phyloP scores from a whole-genome alignment of 2,113 vertebrate genomes.

The Nannospalax galili region DNA sequence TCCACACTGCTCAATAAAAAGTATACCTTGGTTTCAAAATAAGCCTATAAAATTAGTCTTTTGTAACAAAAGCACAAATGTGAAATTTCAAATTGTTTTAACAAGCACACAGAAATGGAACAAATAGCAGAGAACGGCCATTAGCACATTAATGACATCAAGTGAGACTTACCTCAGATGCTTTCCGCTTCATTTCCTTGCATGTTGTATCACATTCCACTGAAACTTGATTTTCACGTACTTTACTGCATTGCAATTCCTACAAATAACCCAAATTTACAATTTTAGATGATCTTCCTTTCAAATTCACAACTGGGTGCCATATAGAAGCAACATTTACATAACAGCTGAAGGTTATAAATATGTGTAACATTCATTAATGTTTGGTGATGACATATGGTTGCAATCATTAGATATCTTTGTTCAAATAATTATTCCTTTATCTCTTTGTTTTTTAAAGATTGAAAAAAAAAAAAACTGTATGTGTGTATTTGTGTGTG shows the following conservation, averaged over 20 bases:
- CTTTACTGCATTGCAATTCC: conserved; percentile 91
- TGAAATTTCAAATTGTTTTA: conserved; percentile 27
- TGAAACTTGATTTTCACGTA: conserved; percentile 83
- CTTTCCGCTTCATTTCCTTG: conserved; percentile 91
- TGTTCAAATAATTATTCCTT: background rate
- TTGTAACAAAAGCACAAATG: conserved; percentile 32
- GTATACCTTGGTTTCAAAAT: background rate
- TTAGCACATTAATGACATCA: background rate
- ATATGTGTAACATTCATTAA: conserved; percentile 7
- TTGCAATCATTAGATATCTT: background rate
- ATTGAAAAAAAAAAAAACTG: too few species aligned
- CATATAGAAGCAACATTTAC: conserved; percentile 41
- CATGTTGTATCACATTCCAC: conserved; percentile 92
- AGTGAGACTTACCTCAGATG: conserved; percentile 88
- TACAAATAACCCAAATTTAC: conserved; percentile 77
- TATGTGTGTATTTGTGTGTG: background rate
- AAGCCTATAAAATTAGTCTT: background rate
- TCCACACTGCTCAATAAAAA: background rate
- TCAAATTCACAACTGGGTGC: background rate
- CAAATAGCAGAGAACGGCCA: background rate
- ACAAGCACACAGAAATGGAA: background rate
- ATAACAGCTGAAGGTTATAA: background rate
- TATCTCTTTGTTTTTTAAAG: background rate
- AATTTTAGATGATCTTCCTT: conserved; percentile 54
- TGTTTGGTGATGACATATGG: conserved; percentile 17